Percentiles rank a stretch among this genome's conserved stretches.
Evolutionary conservation across 2,113 vertebrate species (phyloP).

Genomic region (Bucco capensis): DNA sequence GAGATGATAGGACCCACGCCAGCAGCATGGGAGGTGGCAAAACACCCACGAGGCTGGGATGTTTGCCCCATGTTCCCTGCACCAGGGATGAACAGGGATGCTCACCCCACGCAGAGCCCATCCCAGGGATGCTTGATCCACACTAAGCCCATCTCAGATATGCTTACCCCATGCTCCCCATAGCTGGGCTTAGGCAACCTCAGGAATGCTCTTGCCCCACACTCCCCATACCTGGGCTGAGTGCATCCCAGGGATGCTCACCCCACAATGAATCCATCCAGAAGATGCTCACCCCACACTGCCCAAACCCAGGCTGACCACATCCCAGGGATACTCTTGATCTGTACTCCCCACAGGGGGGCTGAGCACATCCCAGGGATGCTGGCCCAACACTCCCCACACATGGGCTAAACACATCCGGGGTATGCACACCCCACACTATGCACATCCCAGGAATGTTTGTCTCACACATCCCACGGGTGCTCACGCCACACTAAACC

Average conservation of each 20-base stretch:
- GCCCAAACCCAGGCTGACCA: neutral
- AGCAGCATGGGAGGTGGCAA: neutral
- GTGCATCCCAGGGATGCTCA: fast-evolving
- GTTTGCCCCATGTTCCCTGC: fast-evolving
- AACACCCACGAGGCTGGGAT: neutral
- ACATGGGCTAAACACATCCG: too few relatives aligned
- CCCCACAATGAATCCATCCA: fast-evolving
- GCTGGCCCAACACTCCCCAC: neutral
- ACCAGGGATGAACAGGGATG: fast-evolving
- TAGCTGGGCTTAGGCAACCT: fast-evolving
- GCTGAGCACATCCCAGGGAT: neutral
- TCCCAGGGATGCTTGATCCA: neutral
- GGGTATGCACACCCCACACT: too few relatives aligned
- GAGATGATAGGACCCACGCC: neutral
- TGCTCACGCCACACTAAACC: neutral
- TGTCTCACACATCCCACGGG: too few relatives aligned
- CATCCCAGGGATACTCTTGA: neutral
- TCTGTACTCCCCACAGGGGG: too few relatives aligned
- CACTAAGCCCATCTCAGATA: too few relatives aligned
- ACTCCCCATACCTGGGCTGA: fast-evolving
- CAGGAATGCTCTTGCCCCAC: neutral
- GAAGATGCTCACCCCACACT: neutral
- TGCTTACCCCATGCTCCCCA: neutral
- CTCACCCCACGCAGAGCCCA: neutral
- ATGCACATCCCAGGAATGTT: neutral